These are phyloP conservation scores for Epinephelus fuscoguttatus DNA, from an alignment of 2,113 vertebrate species.

Conservation along the genomic window DNA sequence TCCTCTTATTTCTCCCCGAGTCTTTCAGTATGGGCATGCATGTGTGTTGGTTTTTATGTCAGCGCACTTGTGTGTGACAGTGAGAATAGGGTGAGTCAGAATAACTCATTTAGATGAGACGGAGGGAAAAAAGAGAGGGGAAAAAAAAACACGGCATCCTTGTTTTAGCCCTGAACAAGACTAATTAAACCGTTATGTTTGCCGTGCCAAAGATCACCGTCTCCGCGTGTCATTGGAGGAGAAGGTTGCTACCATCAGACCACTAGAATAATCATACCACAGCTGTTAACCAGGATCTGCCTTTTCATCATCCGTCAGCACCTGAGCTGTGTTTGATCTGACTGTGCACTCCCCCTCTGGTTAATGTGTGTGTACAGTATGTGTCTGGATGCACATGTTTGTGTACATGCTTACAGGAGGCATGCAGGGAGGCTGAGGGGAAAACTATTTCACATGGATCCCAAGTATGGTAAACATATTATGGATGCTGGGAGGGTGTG, in stretches of 20 bases:
- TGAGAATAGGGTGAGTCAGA: conserved; percentile 13
- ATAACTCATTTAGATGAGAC: conserved; percentile 24
- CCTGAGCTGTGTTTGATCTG: conserved; percentile 40
- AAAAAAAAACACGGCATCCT: conserved; percentile 24
- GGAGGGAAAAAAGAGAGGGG: neutral
- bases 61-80: conserved; percentile 1
- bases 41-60: conserved; percentile 10
- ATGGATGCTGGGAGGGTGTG: conserved; percentile 14
- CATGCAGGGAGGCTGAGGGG: conserved; percentile 6
- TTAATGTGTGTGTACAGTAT: neutral
- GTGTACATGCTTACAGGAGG: conserved; percentile 15
- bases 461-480: conserved; percentile 38
- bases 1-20: conserved; percentile 18
- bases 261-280: conserved; percentile 62
- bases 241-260: conserved; percentile 47
- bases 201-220: conserved; percentile 65
- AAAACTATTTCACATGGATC: conserved; percentile 29
- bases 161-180: conserved; percentile 45
- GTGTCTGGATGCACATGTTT: conserved; percentile 14
- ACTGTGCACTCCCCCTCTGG: neutral
- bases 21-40: conserved; percentile 21
- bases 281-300: conserved; percentile 53
- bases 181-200: conserved; percentile 65
- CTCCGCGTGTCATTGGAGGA: conserved; percentile 54
- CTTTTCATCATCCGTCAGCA: conserved; percentile 44